These are phyloP conservation scores for Dreissena polymorpha DNA, from an alignment of 1,140 invertebrate genomes.

Conservation along the genomic window DNA sequence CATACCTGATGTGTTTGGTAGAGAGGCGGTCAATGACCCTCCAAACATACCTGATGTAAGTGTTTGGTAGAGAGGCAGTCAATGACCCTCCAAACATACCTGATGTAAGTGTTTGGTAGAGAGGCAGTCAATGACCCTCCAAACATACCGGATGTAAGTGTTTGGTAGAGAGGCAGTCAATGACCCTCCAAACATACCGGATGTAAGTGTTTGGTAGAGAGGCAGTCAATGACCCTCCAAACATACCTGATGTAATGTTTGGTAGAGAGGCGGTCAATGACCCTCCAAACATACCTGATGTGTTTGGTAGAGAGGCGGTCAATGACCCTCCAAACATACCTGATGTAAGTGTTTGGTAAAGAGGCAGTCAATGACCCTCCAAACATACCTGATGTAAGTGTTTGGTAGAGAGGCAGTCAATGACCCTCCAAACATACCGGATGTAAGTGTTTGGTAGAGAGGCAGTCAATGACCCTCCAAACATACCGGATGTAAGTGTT, in stretches of 20 bases:
- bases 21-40: background rate
- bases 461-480: conserved; percentile 15
- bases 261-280: background rate
- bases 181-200: conserved; percentile 36
- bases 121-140: conserved; percentile 11
- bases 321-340: conserved; percentile 36
- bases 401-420: no score
- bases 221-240: conserved; percentile 15
- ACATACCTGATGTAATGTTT: conserved; percentile 38
- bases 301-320: background rate
- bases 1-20: conserved; percentile 30
- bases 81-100: conserved; percentile 36
- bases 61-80: background rate
- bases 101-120: conserved; percentile 35
- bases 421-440: conserved; percentile 36
- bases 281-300: conserved; percentile 39
- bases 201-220: conserved; percentile 37
- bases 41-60: conserved; percentile 44
- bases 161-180: no score
- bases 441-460: conserved; percentile 37
- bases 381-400: conserved; percentile 41
- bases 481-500: conserved; percentile 38
- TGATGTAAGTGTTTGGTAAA: conserved; percentile 25
- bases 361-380: conserved; percentile 11
- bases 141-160: conserved; percentile 40